Percentiles rank a stretch among this genome's conserved stretches.
These are phyloP conservation scores for Coremacera marginata DNA, from an alignment of 2,888 invertebrate species.

Conservation along the genomic window DNA sequence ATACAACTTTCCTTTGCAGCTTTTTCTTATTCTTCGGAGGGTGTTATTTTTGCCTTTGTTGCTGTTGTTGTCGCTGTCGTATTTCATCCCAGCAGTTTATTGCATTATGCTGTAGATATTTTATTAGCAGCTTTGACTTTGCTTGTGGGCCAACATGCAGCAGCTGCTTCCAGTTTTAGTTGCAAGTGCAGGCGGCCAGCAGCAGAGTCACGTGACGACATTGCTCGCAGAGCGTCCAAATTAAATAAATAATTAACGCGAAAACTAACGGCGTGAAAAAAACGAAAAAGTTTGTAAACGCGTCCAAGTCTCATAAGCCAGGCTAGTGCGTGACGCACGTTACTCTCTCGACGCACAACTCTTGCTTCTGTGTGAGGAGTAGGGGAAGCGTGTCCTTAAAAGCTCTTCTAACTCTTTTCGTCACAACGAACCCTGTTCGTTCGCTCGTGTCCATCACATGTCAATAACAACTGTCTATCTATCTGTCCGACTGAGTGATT, in stretches of 20 bases:
- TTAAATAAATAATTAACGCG: background rate
- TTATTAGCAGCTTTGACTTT: constrained; percentile 29
- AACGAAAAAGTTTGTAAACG: background rate
- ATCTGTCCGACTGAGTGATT: constrained; percentile 14
- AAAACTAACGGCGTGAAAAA: background rate
- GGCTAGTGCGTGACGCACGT: background rate
- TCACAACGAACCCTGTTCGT: background rate
- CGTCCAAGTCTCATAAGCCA: background rate
- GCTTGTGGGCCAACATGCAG: constrained; percentile 19
- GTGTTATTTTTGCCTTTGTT: constrained; percentile 14
- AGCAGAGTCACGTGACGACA: constrained; percentile 36
- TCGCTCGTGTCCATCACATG: constrained; percentile 9
- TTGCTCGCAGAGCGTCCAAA: constrained; percentile 6
- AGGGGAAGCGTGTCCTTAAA: background rate
- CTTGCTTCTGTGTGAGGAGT: background rate
- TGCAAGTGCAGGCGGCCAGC: constrained; percentile 39
- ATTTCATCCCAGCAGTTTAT: constrained; percentile 36
- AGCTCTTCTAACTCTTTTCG: background rate
- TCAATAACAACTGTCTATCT: constrained; percentile 3
- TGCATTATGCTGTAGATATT: constrained; percentile 24
- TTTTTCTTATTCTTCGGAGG: constrained; percentile 41
- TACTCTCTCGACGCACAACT: background rate
- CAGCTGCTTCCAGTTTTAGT: constrained; percentile 32
- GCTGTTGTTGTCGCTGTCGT: constrained; percentile 1
- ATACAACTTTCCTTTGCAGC: constrained; percentile 10